phyloP scores from a whole-genome alignment of 2,888 invertebrate species.

The Sesia bembeciformis region DNA sequence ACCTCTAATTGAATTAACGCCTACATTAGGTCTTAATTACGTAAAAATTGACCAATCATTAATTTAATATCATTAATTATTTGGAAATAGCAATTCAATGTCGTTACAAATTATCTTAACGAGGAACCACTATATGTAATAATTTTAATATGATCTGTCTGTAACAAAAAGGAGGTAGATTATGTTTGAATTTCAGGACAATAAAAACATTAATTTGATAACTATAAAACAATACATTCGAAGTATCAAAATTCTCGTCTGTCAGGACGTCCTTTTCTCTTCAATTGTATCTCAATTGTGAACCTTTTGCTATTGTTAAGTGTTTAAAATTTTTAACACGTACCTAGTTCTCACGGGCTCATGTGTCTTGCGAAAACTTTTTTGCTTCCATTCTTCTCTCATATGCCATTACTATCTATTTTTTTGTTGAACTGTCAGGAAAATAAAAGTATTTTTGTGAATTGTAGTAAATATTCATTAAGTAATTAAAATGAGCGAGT shows the following conservation, averaged over 20 bases:
- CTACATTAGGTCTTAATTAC: neutral
- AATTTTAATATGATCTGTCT: too few species aligned
- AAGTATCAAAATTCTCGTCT: neutral
- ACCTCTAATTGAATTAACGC: neutral
- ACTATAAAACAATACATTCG: neutral
- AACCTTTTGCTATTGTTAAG: constrained; percentile 25
- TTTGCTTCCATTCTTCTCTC: neutral
- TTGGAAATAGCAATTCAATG: too few species aligned
- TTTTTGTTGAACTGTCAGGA: neutral
- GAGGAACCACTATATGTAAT: too few species aligned
- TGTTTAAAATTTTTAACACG: constrained; percentile 55
- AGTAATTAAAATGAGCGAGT: constrained; percentile 48
- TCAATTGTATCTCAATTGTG: constrained; percentile 18
- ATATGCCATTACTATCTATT: neutral
- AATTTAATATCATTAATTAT: too few species aligned
- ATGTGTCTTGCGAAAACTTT: constrained; percentile 25
- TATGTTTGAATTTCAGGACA: too few species aligned
- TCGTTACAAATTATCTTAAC: too few species aligned
- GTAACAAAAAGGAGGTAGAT: too few species aligned
- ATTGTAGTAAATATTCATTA: constrained; percentile 39
- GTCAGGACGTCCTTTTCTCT: constrained; percentile 15
- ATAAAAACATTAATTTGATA: too few species aligned
- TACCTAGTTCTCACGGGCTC: constrained; percentile 55
- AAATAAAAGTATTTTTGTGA: constrained; percentile 2
- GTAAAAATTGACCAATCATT: neutral